phyloP scores from a whole-genome alignment of 2,888 invertebrate species.

The Eupithecia subumbrata region DNA sequence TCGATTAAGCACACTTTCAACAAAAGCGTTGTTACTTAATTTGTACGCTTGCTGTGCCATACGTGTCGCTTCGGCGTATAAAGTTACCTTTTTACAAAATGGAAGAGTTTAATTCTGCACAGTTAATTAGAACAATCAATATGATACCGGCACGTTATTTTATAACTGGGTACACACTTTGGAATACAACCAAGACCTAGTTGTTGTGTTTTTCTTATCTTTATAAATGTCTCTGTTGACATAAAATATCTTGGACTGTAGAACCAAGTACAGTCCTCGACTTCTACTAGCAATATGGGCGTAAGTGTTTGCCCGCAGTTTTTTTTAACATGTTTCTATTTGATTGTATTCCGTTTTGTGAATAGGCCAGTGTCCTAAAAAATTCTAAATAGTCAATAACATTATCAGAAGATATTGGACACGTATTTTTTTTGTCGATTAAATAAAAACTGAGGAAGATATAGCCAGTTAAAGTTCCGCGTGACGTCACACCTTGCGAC shows the following conservation, averaged over 20 bases:
- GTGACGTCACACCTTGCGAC: too few relatives aligned
- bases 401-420: too few relatives aligned
- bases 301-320: background rate
- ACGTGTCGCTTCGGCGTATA: background rate
- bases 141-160: background rate
- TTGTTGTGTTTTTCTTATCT: background rate
- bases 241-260: too few relatives aligned
- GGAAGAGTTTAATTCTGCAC: background rate
- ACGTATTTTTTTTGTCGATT: too few relatives aligned
- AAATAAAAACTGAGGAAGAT: too few relatives aligned
- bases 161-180: background rate
- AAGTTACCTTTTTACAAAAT: background rate
- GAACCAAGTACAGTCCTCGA: too few relatives aligned
- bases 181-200: background rate
- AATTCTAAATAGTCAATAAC: too few relatives aligned
- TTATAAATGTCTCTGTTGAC: too few relatives aligned
- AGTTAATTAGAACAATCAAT: background rate
- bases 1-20: conserved; percentile 18
- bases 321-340: background rate
- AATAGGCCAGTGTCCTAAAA: too few relatives aligned
- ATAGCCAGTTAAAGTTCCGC: too few relatives aligned
- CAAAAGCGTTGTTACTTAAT: background rate
- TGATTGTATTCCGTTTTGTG: background rate
- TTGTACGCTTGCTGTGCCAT: background rate
- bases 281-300: too few relatives aligned